Base-by-base conservation (phyloP, 1,140 invertebrate species). In the Pseudomyrmex pallidus region DNA sequence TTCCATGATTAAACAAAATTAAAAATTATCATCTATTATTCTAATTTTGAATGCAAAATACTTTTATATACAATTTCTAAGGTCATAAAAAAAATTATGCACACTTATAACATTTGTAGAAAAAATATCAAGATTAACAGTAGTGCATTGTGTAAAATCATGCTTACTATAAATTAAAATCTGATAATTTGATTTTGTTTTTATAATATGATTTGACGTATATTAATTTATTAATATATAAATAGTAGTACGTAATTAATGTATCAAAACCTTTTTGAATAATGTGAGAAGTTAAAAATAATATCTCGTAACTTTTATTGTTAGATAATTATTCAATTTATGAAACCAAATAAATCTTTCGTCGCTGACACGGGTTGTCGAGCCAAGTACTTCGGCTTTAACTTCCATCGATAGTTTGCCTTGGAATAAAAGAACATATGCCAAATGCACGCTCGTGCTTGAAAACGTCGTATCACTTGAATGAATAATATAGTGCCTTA, bases 401-500 rank as follows among this genome's bases (percentile, higher is more conserved):
- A 72, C 50, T 61, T 80, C 66, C 46, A 82, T 85, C 67, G 61
- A 62, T 50, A 48, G 76, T 70, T 57, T 25, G 64, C 56, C 76
- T 35, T 56, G 82, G 73, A 84, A 68, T 63, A 72, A 92, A 92
- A 90, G 87, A 92, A 91, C 86, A 93, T 85, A 76, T 82, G 87
- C 91, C 91, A 92, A 92, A 93, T 93, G 91, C 92, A 92, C 89
- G 74, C 88, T 89, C 92, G 91, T 93, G 89, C 88, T 92, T 92
- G 91, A 92, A 91, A 87, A 67, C 57, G 72, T 68, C 78, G 62
- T 72, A 67, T 77, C 74, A 63, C 90, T 93, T 93, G 93, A 94
- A 94, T 94, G 93, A 94, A 94, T 94, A 94, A 94, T 91, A 94
- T 91, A 89, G 72, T 63, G 62, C 15, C n/a, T 64, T 61, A 62